Evolutionary conservation across 2,797 vertebrate species (phyloP), one percentile per base, ranked within the genome.

Genomic region (Enteromius viviparus): DNA sequence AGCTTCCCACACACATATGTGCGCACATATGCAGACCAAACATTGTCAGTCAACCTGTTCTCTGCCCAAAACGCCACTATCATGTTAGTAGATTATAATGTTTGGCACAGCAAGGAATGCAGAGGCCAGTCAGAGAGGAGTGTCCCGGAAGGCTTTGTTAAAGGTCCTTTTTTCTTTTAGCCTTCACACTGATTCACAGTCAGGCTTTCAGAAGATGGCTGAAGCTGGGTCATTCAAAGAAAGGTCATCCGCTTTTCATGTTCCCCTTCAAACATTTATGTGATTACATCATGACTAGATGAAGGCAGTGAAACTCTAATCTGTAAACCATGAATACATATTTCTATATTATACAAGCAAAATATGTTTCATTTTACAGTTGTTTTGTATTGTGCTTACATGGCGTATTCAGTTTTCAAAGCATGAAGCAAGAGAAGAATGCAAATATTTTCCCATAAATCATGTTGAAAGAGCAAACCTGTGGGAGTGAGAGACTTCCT

Each of bases 171-270:
- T 78, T 60, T 78, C 34, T n/a, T 89, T 85, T 86, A 23, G 21
- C 66, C 12, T 21, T 70, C 66, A 58, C 11, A 82, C 64, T 70
- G 55, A 85, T 80, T 53, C 40, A 49, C 74, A 53, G 49, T 66
- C 65, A 85, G 88, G 77, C 69, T 87, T 86, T 89, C 66, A 88
- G 88, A 90, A 89, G 89, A 85, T 89, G 85, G 83, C 89, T 81
- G 77, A 88, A 83, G 89, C 76, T 80, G 87, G 78, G 89, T 89
- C 91, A 90, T 87, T 92, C 90, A 94, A 91, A 91, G 91, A 94
- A 95, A 94, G 93, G 93, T 94, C 92, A 93, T 12, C 81, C 9
- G 58, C 87, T 89, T 93, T 94, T 90, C 90, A 93, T 88, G 92
- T 92, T 89, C 88, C 87, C 88, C 90, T 92, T 92, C 89, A 93